These are phyloP conservation scores for Semotilus atromaculatus DNA, from an alignment of 2,797 vertebrate genomes.

Conservation along the genomic window DNA sequence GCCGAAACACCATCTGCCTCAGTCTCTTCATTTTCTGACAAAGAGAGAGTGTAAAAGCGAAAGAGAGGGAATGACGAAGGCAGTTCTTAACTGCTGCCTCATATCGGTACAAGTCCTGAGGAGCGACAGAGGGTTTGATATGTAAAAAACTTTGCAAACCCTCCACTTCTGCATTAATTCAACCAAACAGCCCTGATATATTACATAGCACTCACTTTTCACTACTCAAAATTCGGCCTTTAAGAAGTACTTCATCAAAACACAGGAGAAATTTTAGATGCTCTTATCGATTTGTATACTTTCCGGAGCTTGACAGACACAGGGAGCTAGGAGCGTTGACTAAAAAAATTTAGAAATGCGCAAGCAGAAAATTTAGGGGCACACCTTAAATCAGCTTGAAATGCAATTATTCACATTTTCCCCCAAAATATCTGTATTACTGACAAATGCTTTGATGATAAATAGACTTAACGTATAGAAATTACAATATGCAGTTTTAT, in stretches of 20 bases:
- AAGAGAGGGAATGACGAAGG: neutral
- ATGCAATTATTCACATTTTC: too few species aligned
- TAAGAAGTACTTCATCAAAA: neutral
- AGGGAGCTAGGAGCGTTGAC: too few species aligned
- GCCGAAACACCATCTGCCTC: slow-evolving; percentile 37
- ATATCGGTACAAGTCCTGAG: slow-evolving; percentile 4
- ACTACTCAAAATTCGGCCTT: neutral
- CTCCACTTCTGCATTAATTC: neutral
- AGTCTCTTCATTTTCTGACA: slow-evolving; percentile 1
- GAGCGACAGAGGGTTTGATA: neutral
- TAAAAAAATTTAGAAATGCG: too few species aligned
- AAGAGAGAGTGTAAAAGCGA: slow-evolving; percentile 44
- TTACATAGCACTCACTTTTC: neutral
- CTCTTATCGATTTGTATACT: neutral
- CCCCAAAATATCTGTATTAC: too few species aligned
- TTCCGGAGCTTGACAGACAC: neutral
- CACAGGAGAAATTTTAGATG: neutral
- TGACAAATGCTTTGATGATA: too few species aligned
- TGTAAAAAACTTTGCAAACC: neutral
- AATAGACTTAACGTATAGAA: too few species aligned
- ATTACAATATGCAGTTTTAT: too few species aligned
- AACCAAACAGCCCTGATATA: neutral
- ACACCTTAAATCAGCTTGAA: too few species aligned
- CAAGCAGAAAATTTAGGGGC: too few species aligned
- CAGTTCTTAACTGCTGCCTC: neutral